These are phyloP conservation scores for Apolygus lucorum DNA, from an alignment of 1,140 invertebrate species.

Conservation along the genomic window DNA sequence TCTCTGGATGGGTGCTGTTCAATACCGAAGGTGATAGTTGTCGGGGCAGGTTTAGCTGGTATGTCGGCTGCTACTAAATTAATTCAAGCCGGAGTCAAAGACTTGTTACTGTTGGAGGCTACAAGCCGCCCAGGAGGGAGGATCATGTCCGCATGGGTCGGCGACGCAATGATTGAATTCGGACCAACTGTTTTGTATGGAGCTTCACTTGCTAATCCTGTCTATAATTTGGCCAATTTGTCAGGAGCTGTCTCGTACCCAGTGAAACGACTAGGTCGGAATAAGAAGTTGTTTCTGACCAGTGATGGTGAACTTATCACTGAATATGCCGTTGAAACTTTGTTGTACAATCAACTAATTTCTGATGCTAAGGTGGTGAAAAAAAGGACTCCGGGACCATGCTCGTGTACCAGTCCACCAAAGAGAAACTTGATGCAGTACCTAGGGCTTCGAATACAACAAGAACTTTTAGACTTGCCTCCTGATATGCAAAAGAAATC, in stretches of 20 bases:
- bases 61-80: neutral
- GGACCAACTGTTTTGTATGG: constrained; percentile 58
- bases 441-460: constrained; percentile 53
- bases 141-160: constrained; percentile 64
- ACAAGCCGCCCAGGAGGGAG: constrained; percentile 52
- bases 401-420: neutral
- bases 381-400: neutral
- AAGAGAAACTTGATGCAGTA: constrained; percentile 45
- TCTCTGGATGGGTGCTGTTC: neutral
- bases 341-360: neutral
- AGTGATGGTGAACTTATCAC: constrained; percentile 55
- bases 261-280: constrained; percentile 35
- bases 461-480: constrained; percentile 55
- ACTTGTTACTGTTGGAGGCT: neutral
- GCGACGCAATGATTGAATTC: constrained; percentile 60
- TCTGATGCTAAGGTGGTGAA: constrained; percentile 43
- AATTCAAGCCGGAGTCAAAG: neutral
- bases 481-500: constrained; percentile 47
- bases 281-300: constrained; percentile 49
- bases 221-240: constrained; percentile 52
- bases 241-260: constrained; percentile 35
- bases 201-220: constrained; percentile 52
- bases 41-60: neutral
- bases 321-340: neutral
- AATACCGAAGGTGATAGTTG: neutral